Conservation (phyloP, 2,113 vertebrate genomes). For the Pseudorasbora parva region DNA sequence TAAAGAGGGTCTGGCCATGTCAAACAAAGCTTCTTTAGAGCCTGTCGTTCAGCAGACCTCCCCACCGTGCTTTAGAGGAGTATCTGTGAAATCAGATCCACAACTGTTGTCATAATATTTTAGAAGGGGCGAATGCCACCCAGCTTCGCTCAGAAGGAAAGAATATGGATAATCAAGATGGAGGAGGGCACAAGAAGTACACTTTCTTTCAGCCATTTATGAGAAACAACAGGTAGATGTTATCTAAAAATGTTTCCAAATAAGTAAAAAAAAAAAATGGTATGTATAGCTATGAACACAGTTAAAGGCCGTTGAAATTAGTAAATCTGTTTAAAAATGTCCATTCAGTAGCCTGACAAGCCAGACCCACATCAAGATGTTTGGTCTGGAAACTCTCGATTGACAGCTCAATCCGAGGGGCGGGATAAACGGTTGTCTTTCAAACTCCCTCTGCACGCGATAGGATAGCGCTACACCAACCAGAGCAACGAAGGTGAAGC, state of each 20-base stretch:
- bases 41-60: slow-evolving; percentile 20
- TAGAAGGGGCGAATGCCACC: slow-evolving; percentile 51
- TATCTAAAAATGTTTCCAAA: slow-evolving; percentile 36
- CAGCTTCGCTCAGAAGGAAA: slow-evolving; percentile 44
- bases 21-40: slow-evolving; percentile 49
- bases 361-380: too few species aligned
- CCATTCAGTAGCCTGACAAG: too few species aligned
- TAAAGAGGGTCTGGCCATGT: slow-evolving; percentile 25
- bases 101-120: slow-evolving; percentile 54
- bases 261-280: not conserved
- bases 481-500: too few species aligned
- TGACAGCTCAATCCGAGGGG: too few species aligned
- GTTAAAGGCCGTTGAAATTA: not conserved
- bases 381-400: too few species aligned
- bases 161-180: slow-evolving; percentile 36
- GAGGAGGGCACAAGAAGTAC: not conserved
- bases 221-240: not conserved
- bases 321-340: not conserved
- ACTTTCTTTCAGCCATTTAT: slow-evolving; percentile 30
- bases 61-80: slow-evolving; percentile 23
- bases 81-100: slow-evolving; percentile 49
- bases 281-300: not conserved
- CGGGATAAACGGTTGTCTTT: too few species aligned
- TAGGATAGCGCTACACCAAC: too few species aligned
- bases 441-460: too few species aligned